These are phyloP conservation scores for Notechis scutatus DNA, from an alignment of 2,113 vertebrate species.

Conservation along the genomic window DNA sequence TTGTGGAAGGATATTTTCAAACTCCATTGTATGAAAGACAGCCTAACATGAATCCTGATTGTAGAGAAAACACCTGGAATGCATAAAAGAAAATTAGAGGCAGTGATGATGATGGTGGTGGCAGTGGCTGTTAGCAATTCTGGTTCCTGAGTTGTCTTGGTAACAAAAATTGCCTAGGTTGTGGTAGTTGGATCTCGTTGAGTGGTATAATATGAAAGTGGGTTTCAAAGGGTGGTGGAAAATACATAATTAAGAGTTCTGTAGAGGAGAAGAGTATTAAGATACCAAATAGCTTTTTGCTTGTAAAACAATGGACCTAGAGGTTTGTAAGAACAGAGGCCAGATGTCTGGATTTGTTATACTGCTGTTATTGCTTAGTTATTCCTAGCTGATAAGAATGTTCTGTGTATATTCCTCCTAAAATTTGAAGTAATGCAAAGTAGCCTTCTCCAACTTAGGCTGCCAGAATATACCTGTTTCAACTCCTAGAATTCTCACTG, in stretches of 20 bases:
- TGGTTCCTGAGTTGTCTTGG: not conserved
- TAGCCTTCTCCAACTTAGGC: not conserved
- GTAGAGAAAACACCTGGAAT: not conserved
- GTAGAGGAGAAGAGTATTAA: not conserved
- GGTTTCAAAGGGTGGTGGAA: not conserved
- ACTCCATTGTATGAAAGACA: not conserved
- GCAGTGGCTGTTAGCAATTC: not conserved
- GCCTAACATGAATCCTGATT: not conserved
- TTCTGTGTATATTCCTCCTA: not conserved
- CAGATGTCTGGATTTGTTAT: not conserved
- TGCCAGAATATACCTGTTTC: not conserved
- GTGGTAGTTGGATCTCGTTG: not conserved
- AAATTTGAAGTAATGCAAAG: not conserved
- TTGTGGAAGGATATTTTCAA: not conserved
- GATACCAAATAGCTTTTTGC: not conserved
- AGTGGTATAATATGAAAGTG: not conserved
- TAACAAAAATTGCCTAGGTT: not conserved
- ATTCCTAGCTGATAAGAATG: not conserved
- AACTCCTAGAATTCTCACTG: not conserved
- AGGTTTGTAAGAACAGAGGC: not conserved
- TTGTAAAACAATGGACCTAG: not conserved
- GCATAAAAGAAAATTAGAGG: not conserved
- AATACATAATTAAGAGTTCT: not conserved
- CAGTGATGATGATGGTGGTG: not conserved
- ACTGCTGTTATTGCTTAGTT: not conserved